phyloP scores from a whole-genome alignment of 64 coral and sea anemone genomes.

The Orbicella faveolata region DNA sequence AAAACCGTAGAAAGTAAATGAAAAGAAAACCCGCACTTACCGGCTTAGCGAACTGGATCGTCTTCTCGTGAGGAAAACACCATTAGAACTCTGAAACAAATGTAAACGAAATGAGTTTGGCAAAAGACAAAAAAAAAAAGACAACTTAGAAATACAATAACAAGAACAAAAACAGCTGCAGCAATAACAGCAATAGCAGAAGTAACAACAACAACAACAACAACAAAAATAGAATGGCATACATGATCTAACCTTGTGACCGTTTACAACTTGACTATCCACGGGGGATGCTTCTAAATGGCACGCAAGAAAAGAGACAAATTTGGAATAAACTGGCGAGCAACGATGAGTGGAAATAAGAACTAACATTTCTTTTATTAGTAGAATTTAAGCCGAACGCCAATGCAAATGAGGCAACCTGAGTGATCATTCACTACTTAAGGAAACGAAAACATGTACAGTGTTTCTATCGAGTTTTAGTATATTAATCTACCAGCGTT shows the following conservation, averaged over 20 bases:
- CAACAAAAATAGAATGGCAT: too few relatives aligned
- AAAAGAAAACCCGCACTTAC: background rate
- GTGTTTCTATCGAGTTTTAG: too few relatives aligned
- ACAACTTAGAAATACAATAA: background rate
- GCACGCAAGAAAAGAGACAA: too few relatives aligned
- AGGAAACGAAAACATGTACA: too few relatives aligned
- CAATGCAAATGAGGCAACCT: too few relatives aligned
- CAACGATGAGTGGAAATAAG: too few relatives aligned
- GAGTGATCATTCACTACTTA: too few relatives aligned
- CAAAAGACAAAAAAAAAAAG: background rate
- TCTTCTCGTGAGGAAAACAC: conserved; percentile 17
- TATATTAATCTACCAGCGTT: too few relatives aligned
- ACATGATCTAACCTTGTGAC: background rate
- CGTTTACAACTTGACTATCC: background rate
- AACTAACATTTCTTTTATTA: too few relatives aligned
- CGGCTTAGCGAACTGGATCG: background rate
- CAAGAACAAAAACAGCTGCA: background rate
- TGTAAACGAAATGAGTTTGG: background rate
- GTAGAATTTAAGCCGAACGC: too few relatives aligned
- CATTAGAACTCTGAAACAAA: conserved; percentile 7
- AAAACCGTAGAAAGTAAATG: background rate
- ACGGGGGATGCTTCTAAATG: background rate
- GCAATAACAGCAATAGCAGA: background rate
- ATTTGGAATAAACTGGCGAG: too few relatives aligned
- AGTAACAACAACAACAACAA: background rate